Evolutionary conservation across 92 coral and sea anemone species (phyloP).

Genomic region (Siderastrea siderea): DNA sequence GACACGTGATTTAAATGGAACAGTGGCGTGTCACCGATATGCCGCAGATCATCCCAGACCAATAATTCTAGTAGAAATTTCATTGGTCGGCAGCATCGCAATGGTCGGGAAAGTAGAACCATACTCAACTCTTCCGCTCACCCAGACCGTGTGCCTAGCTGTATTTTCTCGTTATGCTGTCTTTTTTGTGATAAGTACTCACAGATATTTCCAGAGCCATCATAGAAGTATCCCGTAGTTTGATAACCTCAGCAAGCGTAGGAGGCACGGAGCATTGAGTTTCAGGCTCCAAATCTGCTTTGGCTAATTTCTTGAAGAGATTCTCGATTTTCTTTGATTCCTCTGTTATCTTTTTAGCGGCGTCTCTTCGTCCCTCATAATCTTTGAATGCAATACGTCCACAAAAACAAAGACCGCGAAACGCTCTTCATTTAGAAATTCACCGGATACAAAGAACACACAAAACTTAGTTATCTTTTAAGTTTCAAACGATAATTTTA

Average conservation of each 20-base stretch:
- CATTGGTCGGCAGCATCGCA: too few relatives aligned
- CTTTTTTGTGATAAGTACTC: constrained; percentile 21
- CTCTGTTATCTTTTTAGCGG: constrained; percentile 84
- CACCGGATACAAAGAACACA: too few relatives aligned
- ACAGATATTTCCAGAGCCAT: constrained; percentile 93
- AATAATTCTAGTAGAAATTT: too few relatives aligned
- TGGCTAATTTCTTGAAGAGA: constrained; percentile 79
- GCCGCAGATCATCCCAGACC: too few relatives aligned
- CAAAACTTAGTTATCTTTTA: too few relatives aligned
- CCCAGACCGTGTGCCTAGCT: too few relatives aligned
- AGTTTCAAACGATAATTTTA: too few relatives aligned
- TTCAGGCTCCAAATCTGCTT: constrained; percentile 51
- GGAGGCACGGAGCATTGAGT: constrained; percentile 82
- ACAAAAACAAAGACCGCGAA: background rate
- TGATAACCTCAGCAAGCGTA: constrained; percentile 92
- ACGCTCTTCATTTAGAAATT: background rate
- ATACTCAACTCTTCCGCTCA: too few relatives aligned
- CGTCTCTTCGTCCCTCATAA: constrained; percentile 86
- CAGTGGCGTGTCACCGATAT: too few relatives aligned
- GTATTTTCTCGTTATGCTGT: background rate
- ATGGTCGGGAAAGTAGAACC: too few relatives aligned
- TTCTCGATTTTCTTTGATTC: constrained; percentile 89
- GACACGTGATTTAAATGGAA: too few relatives aligned
- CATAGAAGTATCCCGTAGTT: constrained; percentile 90
- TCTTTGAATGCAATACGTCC: constrained; percentile 89